Conservation (phyloP, 2,113 vertebrate genomes). For the Podarcis cretensis region DNA sequence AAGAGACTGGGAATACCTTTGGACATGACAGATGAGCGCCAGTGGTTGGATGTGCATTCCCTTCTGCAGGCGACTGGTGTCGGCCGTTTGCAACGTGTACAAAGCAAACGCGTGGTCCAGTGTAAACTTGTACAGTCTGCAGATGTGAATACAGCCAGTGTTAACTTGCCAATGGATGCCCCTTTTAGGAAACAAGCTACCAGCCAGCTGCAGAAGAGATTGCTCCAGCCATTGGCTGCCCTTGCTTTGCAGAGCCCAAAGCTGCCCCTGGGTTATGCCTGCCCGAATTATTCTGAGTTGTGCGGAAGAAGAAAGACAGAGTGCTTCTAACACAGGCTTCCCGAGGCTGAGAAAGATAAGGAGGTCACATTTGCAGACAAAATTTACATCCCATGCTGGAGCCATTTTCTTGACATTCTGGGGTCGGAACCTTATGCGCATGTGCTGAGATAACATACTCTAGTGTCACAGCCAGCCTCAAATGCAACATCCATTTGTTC, state of each 20-base stretch:
- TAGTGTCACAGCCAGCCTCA: constrained; percentile 41
- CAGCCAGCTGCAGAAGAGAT: neutral
- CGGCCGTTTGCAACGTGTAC: neutral
- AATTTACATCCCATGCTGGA: neutral
- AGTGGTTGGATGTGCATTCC: too few relatives aligned
- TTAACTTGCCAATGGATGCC: neutral
- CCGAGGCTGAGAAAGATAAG: neutral
- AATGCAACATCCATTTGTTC: neutral
- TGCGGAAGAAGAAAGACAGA: neutral
- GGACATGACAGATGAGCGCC: too few relatives aligned
- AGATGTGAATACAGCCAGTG: neutral
- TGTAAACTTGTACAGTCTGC: neutral
- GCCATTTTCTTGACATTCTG: neutral
- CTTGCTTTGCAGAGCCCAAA: too few relatives aligned
- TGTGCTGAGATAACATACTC: neutral
- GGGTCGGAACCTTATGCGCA: constrained; percentile 32
- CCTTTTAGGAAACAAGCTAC: neutral
- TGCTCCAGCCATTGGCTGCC: neutral
- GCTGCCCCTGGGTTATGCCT: neutral
- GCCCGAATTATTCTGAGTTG: neutral
- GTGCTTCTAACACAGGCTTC: neutral
- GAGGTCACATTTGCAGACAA: neutral
- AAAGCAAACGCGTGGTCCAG: neutral
- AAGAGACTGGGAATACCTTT: neutral
- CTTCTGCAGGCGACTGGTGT: neutral